These are phyloP conservation scores for Chesias legatella DNA, from an alignment of 2,888 invertebrate genomes.

Conservation along the genomic window DNA sequence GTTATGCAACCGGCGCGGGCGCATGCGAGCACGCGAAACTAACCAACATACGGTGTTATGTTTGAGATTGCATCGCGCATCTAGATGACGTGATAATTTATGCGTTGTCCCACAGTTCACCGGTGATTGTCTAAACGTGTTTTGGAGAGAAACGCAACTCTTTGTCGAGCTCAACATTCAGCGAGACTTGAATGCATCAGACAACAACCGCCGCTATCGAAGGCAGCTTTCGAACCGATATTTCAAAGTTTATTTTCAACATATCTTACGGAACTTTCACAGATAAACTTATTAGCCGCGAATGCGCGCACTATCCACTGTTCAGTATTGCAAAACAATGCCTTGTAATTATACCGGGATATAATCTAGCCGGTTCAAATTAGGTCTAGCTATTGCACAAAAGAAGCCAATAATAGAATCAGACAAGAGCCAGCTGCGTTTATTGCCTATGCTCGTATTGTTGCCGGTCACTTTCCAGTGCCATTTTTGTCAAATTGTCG, in stretches of 20 bases:
- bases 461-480: conserved; percentile 51
- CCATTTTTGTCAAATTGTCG: conserved; percentile 63
- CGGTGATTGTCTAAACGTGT: conserved; percentile 30
- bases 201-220: conserved; percentile 9
- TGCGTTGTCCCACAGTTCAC: conserved; percentile 24
- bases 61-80: conserved; percentile 50
- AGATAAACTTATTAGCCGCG: conserved; percentile 46
- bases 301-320: conserved; percentile 40
- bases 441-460: conserved; percentile 36
- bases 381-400: conserved; percentile 51
- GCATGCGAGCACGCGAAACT: conserved; percentile 69
- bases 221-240: conserved; percentile 17
- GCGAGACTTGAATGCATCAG: conserved; percentile 13
- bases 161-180: conserved; percentile 21
- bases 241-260: conserved; percentile 3
- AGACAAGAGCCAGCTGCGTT: conserved; percentile 51
- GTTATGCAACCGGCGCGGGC: conserved; percentile 71
- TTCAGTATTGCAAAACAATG: conserved; percentile 53
- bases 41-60: conserved; percentile 44
- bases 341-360: conserved; percentile 51
- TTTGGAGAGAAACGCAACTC: conserved; percentile 28
- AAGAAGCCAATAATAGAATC: conserved; percentile 45
- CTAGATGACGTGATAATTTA: conserved; percentile 50
- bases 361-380: conserved; percentile 49
- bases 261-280: conserved; percentile 35